phyloP scores from a whole-genome alignment of 2,888 invertebrate species.

The Erpobdella octoculata region DNA sequence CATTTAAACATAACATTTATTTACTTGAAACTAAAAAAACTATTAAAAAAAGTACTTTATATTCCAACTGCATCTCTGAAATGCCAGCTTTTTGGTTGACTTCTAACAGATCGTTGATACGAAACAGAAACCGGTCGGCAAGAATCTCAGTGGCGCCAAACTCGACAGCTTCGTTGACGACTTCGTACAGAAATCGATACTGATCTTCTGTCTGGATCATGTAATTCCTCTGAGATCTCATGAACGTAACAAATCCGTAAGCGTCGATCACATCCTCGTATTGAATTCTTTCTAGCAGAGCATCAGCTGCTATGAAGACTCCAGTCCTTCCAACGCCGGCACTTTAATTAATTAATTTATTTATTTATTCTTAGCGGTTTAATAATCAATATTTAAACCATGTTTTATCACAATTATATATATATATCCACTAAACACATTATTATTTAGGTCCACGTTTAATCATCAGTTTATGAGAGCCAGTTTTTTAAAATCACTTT shows the following conservation, averaged over 20 bases:
- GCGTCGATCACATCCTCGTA: slow-evolving; percentile 97
- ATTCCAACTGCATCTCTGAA: slow-evolving; percentile 50
- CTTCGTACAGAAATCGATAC: slow-evolving; percentile 97
- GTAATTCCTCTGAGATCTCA: slow-evolving; percentile 94
- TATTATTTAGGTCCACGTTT: no score
- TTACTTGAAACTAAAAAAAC: no score
- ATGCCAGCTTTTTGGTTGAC: slow-evolving; percentile 54
- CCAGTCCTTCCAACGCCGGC: slow-evolving; percentile 61
- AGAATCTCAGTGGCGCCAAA: slow-evolving; percentile 94
- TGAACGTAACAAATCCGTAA: slow-evolving; percentile 94
- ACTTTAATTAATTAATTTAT: slow-evolving; percentile 55
- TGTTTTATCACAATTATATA: no score
- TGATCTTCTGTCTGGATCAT: slow-evolving; percentile 96
- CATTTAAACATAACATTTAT: no score
- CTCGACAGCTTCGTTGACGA: slow-evolving; percentile 86
- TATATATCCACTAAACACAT: no score
- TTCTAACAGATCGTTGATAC: slow-evolving; percentile 75
- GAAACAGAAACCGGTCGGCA: slow-evolving; percentile 82
- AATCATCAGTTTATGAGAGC: no score
- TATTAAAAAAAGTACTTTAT: slow-evolving; percentile 36
- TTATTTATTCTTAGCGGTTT: no score
- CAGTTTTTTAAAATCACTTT: no score
- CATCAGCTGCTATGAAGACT: slow-evolving; percentile 75
- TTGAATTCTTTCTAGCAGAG: slow-evolving; percentile 91
- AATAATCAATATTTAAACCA: no score